These are phyloP conservation scores for Sardina pilchardus DNA, from an alignment of 2,113 vertebrate genomes.

Conservation along the genomic window DNA sequence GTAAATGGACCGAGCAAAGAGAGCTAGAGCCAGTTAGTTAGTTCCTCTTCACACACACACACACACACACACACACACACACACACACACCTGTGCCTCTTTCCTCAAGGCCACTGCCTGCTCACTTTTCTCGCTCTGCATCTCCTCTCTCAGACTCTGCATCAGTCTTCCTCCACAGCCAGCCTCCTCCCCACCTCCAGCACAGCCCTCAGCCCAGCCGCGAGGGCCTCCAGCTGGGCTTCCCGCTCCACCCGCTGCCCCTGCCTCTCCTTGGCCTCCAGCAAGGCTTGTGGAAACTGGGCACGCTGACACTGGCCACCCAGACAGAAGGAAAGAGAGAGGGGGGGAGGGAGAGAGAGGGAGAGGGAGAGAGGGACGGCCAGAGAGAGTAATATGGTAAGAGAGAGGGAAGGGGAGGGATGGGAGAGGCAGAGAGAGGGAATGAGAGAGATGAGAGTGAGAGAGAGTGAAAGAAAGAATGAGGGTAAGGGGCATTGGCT, in stretches of 20 bases:
- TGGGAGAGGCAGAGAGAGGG: conserved; percentile 30
- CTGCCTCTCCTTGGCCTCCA: conserved; percentile 42
- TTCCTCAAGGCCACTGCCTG: conserved; percentile 2
- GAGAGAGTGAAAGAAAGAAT: conserved; percentile 29
- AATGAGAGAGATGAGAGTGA: conserved; percentile 35
- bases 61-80: conserved; percentile 22
- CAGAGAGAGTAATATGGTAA: conserved; percentile 19
- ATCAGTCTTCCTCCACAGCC: conserved; percentile 38
- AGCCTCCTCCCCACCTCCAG: conserved; percentile 46
- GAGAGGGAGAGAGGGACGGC: conserved; percentile 22
- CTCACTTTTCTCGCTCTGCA: conserved; percentile 27
- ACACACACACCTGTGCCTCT: not conserved
- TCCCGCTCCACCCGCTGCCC: conserved; percentile 40
- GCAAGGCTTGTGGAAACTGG: conserved; percentile 46
- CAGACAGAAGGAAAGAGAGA: not conserved
- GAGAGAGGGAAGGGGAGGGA: conserved; percentile 29
- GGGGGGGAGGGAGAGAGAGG: not conserved
- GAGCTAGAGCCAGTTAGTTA: conserved; percentile 28
- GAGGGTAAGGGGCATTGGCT: conserved; percentile 27
- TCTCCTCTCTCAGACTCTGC: conserved; percentile 27
- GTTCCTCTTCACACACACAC: conserved; percentile 22
- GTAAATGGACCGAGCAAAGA: not conserved
- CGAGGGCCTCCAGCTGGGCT: conserved; percentile 46
- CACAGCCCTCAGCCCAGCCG: conserved; percentile 34
- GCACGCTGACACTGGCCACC: conserved; percentile 41